Base-by-base conservation (phyloP, 2,888 invertebrate species). In the Byasa hedistus region DNA sequence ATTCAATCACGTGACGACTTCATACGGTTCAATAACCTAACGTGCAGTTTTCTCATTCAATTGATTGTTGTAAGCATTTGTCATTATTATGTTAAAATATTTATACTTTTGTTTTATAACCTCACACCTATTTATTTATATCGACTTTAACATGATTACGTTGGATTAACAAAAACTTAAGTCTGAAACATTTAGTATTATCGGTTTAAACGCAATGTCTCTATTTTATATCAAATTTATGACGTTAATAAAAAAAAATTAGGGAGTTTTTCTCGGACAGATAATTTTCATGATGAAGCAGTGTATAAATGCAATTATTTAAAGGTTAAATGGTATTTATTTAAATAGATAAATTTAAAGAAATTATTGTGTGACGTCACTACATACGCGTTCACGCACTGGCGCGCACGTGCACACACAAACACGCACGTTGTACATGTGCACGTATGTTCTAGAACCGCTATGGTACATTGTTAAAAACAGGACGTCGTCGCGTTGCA, bases 401-500 rank as follows among this genome's bases (percentile, higher is more conserved):
- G 36, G 58, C 59, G 27, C 66, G 59, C 52, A 21, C 36, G 58
- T 56, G 32, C 64, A 61, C 52, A 21, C 52, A 19, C 36, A 48
- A 48, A 51, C 48, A 63, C 48, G 10, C 17, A 52, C 51, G 22
- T 5, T 57, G 56, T n/a, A 39, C 15, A 15, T 36, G 48, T n/a
- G 12, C 15, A 15, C 22, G 48, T 39, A 32, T 44, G 27, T 55
- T 55, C 55, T 27, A 36, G 57, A 58, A 55, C 57, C 59, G 48
- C 36, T 48, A 60, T 19, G 27, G 59, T 60, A 48, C 36, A 54
- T 52, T 61, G 22, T 60, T 51, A 23, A 51, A 64, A 60, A 64
- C 62, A 57, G 52, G 61, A 64, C 66, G 39, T 59, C 54, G 63
- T 36, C 57, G 60, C 58, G 58, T 60, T 61, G 63, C 60, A 65